Percentiles rank a stretch among this genome's conserved stretches.
These are phyloP conservation scores for Cacatua alba DNA, from an alignment of 2,113 vertebrate genomes.

Conservation along the genomic window DNA sequence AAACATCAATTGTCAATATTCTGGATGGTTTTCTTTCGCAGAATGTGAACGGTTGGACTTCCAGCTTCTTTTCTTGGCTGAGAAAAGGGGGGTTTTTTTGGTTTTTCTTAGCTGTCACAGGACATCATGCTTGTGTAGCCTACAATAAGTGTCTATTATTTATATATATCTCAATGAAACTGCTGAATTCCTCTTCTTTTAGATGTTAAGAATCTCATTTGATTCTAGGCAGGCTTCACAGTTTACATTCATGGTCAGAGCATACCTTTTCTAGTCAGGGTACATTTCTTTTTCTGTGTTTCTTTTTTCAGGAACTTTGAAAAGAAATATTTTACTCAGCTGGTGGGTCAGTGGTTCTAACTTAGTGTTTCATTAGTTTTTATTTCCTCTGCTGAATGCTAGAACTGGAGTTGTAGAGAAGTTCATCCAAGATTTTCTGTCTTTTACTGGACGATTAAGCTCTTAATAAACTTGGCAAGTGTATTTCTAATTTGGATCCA, in stretches of 20 bases:
- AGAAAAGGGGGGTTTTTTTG: neutral
- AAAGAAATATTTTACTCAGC: neutral
- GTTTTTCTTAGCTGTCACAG: conserved; percentile 33
- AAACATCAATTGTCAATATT: neutral
- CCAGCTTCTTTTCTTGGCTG: neutral
- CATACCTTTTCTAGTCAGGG: neutral
- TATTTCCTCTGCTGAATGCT: conserved; percentile 48
- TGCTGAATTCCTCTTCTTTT: conserved; percentile 8
- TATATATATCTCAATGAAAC: neutral
- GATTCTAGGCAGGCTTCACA: neutral
- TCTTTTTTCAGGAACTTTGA: neutral
- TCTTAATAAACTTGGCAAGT: conserved; percentile 42
- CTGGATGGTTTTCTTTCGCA: neutral
- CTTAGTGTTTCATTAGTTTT: conserved; percentile 53
- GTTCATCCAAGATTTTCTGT: conserved; percentile 41
- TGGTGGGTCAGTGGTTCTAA: conserved; percentile 1
- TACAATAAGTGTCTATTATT: neutral
- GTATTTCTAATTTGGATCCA: conserved; percentile 42
- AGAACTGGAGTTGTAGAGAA: conserved; percentile 14
- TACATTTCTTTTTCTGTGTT: neutral
- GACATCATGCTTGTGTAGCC: neutral
- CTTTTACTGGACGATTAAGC: neutral
- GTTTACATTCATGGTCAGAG: conserved; percentile 19
- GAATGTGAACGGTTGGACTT: neutral
- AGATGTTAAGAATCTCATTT: neutral